Conservation (phyloP, 1,140 invertebrate species). For the Apocrypta bakeri region DNA sequence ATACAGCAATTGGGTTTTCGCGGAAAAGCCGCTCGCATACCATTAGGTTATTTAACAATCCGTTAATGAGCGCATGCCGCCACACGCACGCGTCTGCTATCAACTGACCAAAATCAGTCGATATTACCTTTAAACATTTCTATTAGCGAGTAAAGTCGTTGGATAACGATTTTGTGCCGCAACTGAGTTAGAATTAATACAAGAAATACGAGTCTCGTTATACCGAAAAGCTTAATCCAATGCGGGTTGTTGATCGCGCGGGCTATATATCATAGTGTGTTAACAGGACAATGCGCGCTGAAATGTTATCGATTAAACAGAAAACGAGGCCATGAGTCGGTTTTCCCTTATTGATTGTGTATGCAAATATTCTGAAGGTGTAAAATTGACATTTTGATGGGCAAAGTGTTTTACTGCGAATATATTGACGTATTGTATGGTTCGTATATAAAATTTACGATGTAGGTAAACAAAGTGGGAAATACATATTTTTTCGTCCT, state of each 20-base stretch:
- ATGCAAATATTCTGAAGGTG: background rate
- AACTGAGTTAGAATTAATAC: background rate
- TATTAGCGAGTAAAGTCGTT: background rate
- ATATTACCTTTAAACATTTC: background rate
- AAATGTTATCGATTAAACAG: slow-evolving; percentile 33
- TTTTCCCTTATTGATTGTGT: slow-evolving; percentile 13
- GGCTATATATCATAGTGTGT: background rate
- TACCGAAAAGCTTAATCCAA: background rate
- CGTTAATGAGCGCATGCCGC: slow-evolving; percentile 22
- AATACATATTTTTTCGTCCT: too few relatives aligned
- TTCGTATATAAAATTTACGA: too few relatives aligned
- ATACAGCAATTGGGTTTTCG: background rate
- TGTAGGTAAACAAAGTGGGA: too few relatives aligned
- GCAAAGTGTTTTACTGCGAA: background rate
- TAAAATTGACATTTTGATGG: too few relatives aligned
- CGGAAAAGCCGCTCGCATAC: background rate
- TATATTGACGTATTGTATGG: too few relatives aligned
- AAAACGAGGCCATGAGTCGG: slow-evolving; percentile 19
- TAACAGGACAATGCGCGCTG: slow-evolving; percentile 6
- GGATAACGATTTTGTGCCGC: slow-evolving; percentile 13
- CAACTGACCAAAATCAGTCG: background rate
- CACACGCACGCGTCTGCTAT: background rate
- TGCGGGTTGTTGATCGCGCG: background rate
- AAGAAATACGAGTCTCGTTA: background rate
- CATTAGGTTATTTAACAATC: slow-evolving; percentile 31